These are phyloP conservation scores for Chaetorhynchus papuensis DNA, from an alignment of 2,113 vertebrate genomes.

Conservation along the genomic window DNA sequence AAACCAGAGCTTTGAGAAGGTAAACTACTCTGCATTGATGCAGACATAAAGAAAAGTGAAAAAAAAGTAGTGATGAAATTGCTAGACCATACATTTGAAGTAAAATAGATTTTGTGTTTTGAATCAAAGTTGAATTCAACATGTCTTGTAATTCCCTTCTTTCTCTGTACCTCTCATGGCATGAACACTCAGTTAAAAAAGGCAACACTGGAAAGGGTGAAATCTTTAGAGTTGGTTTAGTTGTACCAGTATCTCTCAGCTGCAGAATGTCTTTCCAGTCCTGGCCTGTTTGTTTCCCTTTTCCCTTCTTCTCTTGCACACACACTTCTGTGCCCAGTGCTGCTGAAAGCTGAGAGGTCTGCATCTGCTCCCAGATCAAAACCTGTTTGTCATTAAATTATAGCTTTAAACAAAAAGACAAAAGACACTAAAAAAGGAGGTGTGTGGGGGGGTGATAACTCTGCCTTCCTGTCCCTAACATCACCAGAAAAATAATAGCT, in stretches of 20 bases:
- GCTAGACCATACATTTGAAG: background rate
- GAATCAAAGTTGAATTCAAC: background rate
- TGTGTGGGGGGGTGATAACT: fast-evolving
- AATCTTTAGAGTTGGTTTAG: background rate
- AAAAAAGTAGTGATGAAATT: background rate
- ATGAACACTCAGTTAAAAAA: background rate
- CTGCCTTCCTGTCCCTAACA: background rate
- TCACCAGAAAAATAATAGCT: background rate
- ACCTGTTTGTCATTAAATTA: background rate
- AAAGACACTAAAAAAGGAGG: background rate
- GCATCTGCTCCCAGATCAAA: background rate
- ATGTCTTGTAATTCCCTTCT: background rate
- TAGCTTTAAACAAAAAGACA: background rate
- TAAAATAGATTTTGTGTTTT: background rate
- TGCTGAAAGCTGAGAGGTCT: background rate
- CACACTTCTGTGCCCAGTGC: background rate
- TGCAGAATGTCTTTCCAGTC: background rate
- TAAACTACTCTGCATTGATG: background rate
- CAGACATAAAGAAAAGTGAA: background rate
- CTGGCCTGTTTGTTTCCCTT: background rate
- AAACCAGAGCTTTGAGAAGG: background rate
- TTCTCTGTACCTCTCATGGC: background rate
- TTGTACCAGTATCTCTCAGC: background rate
- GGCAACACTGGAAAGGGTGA: background rate
- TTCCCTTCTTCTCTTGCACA: background rate